phyloP scores from a whole-genome alignment of 2,888 invertebrate genomes.

The Epinotia demarniana region DNA sequence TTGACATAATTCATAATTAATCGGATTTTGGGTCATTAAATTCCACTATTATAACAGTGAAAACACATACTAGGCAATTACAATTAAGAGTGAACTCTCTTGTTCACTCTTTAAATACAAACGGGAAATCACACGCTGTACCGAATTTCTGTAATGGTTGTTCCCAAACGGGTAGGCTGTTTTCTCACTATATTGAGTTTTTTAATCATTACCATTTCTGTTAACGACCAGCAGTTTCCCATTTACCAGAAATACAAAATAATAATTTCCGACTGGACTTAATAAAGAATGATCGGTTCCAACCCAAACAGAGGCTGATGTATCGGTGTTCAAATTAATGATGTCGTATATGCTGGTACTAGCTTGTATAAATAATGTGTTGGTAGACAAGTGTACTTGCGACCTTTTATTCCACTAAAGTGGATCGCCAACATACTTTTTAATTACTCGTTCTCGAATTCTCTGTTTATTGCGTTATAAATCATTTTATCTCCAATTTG shows the following conservation, averaged over 20 bases:
- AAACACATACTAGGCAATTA: too few species aligned
- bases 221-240: neutral
- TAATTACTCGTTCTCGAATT: conserved; percentile 32
- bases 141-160: too few species aligned
- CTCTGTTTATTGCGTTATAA: conserved; percentile 33
- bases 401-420: neutral
- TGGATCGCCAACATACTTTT: conserved; percentile 28
- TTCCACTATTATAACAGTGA: too few species aligned
- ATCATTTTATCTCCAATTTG: conserved; percentile 39
- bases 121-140: too few species aligned
- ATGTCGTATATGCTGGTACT: neutral
- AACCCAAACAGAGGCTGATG: conserved; percentile 30
- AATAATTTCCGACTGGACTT: conserved; percentile 7
- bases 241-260: conserved; percentile 2
- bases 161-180: neutral
- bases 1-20: too few species aligned
- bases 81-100: too few species aligned
- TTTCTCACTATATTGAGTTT: neutral
- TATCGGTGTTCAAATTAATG: conserved; percentile 36
- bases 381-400: neutral
- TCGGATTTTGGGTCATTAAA: too few species aligned
- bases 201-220: neutral
- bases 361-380: neutral
- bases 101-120: too few species aligned
- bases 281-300: conserved; percentile 32